phyloP scores from a whole-genome alignment of 2,888 invertebrate genomes.

The Boloria selene region DNA sequence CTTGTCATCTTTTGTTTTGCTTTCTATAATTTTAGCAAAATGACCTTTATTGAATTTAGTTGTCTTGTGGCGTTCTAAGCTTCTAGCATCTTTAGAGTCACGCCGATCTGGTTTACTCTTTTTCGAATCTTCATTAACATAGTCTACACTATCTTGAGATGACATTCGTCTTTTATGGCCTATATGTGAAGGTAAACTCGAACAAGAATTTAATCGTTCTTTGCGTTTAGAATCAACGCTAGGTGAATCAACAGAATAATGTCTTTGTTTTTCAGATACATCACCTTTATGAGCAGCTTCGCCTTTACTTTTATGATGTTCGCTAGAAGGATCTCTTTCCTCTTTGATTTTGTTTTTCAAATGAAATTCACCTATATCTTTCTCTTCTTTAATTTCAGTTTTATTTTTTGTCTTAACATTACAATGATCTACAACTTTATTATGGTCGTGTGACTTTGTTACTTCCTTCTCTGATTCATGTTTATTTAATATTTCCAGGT shows the following conservation, averaged over 20 bases:
- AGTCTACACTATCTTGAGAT: conserved; percentile 86
- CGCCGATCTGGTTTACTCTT: conserved; percentile 85
- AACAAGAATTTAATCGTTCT: conserved; percentile 83
- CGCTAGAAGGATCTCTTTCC: conserved; percentile 63
- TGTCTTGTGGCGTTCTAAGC: conserved; percentile 69
- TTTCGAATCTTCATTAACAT: conserved; percentile 83
- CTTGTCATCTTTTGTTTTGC: conserved; percentile 83
- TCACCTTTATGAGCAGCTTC: conserved; percentile 59
- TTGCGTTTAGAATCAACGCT: conserved; percentile 78
- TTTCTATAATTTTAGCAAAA: conserved; percentile 82
- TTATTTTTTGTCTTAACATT: conserved; percentile 53
- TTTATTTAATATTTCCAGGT: conserved; percentile 74
- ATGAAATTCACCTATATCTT: conserved; percentile 49
- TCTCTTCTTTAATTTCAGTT: conserved; percentile 77
- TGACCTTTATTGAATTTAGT: conserved; percentile 83
- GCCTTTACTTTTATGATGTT: conserved; percentile 51
- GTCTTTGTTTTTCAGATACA: conserved; percentile 70
- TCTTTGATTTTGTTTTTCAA: conserved; percentile 61
- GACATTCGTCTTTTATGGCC: conserved; percentile 89
- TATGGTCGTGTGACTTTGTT: conserved; percentile 45
- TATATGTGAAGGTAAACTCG: conserved; percentile 84
- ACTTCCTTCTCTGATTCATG: conserved; percentile 77
- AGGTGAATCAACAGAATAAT: conserved; percentile 76
- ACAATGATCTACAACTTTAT: conserved; percentile 42
- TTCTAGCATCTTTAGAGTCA: conserved; percentile 86